Conservation (phyloP, 23 tunicate species). For the Styela clava region DNA sequence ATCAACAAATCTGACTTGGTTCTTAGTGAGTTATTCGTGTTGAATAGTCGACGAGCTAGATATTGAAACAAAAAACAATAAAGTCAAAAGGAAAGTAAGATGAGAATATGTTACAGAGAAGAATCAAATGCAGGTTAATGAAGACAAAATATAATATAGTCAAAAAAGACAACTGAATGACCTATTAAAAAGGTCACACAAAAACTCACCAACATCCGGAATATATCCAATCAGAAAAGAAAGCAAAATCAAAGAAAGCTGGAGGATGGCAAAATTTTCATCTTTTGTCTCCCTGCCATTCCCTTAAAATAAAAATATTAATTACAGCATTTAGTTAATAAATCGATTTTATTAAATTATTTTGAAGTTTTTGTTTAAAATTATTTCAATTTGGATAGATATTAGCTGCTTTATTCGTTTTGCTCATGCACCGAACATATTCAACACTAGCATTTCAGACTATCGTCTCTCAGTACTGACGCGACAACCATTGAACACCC, state of each 20-base stretch:
- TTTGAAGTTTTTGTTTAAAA: too few relatives aligned
- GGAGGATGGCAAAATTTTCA: background rate
- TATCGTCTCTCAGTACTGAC: too few relatives aligned
- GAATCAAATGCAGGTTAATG: background rate
- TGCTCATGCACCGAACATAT: too few relatives aligned
- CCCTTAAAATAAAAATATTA: background rate
- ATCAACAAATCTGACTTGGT: background rate
- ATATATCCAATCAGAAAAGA: background rate
- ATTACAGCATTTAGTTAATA: too few relatives aligned
- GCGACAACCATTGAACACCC: too few relatives aligned
- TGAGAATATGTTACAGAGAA: background rate
- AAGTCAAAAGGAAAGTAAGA: background rate
- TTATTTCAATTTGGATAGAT: too few relatives aligned
- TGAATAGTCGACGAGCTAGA: background rate
- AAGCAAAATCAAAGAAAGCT: background rate
- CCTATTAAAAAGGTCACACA: too few relatives aligned
- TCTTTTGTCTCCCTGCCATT: background rate
- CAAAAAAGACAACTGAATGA: too few relatives aligned
- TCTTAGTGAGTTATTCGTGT: background rate
- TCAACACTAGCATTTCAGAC: too few relatives aligned
- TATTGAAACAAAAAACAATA: background rate
- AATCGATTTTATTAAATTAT: too few relatives aligned
- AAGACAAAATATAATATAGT: background rate
- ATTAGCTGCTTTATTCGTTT: too few relatives aligned
- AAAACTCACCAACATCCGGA: conserved; percentile 6